phyloP scores from a whole-genome alignment of 1,140 invertebrate species.

The Scaptomyza pallida region DNA sequence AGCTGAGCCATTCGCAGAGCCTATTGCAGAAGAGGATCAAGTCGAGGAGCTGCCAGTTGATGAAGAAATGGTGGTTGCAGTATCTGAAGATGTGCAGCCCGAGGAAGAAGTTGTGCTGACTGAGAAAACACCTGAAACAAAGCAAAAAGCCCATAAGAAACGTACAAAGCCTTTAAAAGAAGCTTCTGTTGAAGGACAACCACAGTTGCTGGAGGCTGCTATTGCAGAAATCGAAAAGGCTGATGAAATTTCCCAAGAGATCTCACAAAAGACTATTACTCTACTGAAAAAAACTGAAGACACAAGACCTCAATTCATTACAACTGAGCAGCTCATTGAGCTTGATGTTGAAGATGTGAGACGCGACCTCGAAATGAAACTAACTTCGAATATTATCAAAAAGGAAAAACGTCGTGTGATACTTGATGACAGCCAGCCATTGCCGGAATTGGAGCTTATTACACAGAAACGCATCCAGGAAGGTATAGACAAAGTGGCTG shows the following conservation, averaged over 20 bases:
- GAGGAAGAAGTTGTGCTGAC: slow-evolving; percentile 68
- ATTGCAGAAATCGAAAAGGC: slow-evolving; percentile 75
- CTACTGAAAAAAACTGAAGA: slow-evolving; percentile 81
- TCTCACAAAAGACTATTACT: slow-evolving; percentile 82
- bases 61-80: slow-evolving; percentile 70
- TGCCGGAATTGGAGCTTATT: slow-evolving; percentile 86
- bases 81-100: slow-evolving; percentile 71
- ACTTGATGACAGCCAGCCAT: slow-evolving; percentile 84
- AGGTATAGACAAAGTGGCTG: slow-evolving; percentile 84
- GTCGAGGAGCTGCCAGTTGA: slow-evolving; percentile 75
- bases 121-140: slow-evolving; percentile 61
- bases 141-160: slow-evolving; percentile 81
- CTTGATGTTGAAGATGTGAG: slow-evolving; percentile 84
- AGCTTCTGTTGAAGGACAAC: slow-evolving; percentile 75
- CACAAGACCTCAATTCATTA: slow-evolving; percentile 75
- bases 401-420: slow-evolving; percentile 80
- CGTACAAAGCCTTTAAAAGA: slow-evolving; percentile 77
- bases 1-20: slow-evolving; percentile 73
- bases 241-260: slow-evolving; percentile 79
- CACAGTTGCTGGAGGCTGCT: slow-evolving; percentile 69
- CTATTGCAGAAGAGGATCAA: slow-evolving; percentile 84
- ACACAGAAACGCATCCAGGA: slow-evolving; percentile 84
- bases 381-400: slow-evolving; percentile 85
- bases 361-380: slow-evolving; percentile 85
- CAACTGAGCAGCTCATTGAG: slow-evolving; percentile 80